Base-by-base conservation (phyloP, 2,888 invertebrate species). In the Drosophila paucipuncta region DNA sequence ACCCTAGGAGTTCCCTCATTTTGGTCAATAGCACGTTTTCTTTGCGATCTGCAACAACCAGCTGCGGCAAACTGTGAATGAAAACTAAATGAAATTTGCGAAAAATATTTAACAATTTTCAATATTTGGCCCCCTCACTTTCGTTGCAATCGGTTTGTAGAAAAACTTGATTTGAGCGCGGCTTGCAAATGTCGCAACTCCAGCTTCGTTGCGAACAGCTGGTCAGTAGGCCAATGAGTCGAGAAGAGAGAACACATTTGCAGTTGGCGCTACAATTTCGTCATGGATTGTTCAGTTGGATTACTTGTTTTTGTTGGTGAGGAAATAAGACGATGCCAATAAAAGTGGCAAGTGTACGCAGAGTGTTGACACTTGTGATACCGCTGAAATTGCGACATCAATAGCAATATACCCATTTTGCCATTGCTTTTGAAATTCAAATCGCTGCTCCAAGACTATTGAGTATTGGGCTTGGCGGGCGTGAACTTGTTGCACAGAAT, bases 111-210 rank as follows among this genome's bases (percentile, higher is more conserved):
- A 58, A 75, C 76, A 75, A 78, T 77, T 88, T 88, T 73, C 72
- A 82, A 83, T 73, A 73, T 76, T 70, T 57, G 18, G 18, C 57
- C 68, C 68, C 70, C 70, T 75, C 67, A 78, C 71, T 87, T 89
- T 82, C 76, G 76, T 73, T 76, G 68, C 39, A 49, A 70, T 61
- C 30, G 13, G 70, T 43, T 57, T 39, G 66, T 22, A 43, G 52
- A 53, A 78, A 83, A 85, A 85, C 90, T 90, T 85, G 85, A 85
- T 87, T 85, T 83, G 84, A 84, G 86, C 64, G 84, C 60, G 61
- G 70, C 70, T 65, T 53, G 61, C 49, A 63, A 53, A 72, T 89
- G 82, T 86, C 79, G 87, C 80, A 85, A 85, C 52, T 31, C 30
- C 28, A n/a, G 22, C 11, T 22, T 41, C 54, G 25, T 49, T 61